Evolutionary conservation across 2,797 vertebrate species (phyloP), one percentile per base, ranked within the genome.

Genomic region (Thalassophryne amazonica): DNA sequence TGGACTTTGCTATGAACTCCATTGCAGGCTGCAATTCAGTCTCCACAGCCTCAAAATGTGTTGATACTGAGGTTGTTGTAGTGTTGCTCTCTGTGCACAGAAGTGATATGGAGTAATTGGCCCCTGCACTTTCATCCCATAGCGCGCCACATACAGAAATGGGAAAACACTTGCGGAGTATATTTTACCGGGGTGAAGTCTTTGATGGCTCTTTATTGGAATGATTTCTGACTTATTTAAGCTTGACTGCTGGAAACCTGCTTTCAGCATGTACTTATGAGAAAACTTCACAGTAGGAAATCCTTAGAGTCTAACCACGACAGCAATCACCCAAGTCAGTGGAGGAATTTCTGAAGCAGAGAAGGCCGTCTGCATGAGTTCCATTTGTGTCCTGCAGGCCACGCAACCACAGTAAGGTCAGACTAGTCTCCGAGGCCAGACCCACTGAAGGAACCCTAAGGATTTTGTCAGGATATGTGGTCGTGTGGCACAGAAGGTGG

Each of bases 381-480:
- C 32, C n/a, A 25, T 61, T 50, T 50, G 48, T 60, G 8, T 46
- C 55, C 40, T 36, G 32, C 24, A 49, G 59, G 43, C 49, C 34
- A 7, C 25, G 35, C 40, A 51, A 49, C 62, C 48, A 34, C 40
- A 47, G 47, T 22, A 36, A 66, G 58, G 69, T 66, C 68, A 58
- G 25, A 12, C 27, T 5, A 4, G 17, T 58, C 41, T 60, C 24
- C 28, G 11, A 53, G 69, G 43, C 20, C 37, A 34, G 24, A 69
- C 49, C 40, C 40, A 13, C 60, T 41, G 55, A 73, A 55, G 58
- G 35, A 30, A 47, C 27, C 49, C 14, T 6, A 1, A 25, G n/a
- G n/a, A n/a, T n/a, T n/a, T n/a, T n/a, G n/a, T n/a, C n/a, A n/a
- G n/a, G n/a, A n/a, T n/a, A n/a, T n/a, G n/a, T n/a, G n/a, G n/a